phyloP scores from a whole-genome alignment of 2,888 invertebrate species.

The Lasioglossum morio region DNA sequence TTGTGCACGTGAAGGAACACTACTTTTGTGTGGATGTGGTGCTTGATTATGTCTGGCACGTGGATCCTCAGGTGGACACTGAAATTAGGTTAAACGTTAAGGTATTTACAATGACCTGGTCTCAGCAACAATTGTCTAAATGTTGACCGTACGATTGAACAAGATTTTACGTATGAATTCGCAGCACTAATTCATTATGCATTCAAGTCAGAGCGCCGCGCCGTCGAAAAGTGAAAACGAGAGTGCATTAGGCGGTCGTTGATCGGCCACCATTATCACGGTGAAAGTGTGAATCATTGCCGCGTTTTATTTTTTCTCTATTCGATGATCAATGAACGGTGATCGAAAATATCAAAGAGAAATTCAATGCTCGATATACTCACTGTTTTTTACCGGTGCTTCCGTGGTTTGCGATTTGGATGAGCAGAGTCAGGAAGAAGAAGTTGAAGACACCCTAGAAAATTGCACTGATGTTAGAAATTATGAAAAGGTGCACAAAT shows the following conservation, averaged over 20 bases:
- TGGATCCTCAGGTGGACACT: slow-evolving; percentile 87
- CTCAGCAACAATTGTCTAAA: background rate
- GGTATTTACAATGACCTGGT: background rate
- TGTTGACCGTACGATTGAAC: too few relatives aligned
- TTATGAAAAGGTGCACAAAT: background rate
- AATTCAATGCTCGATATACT: slow-evolving; percentile 58
- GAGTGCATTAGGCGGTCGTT: slow-evolving; percentile 32
- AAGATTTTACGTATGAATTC: background rate
- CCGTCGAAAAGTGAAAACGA: slow-evolving; percentile 26
- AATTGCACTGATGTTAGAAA: background rate
- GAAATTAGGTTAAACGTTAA: slow-evolving; percentile 61
- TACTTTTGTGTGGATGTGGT: slow-evolving; percentile 87
- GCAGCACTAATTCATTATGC: background rate
- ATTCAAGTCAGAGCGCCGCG: background rate
- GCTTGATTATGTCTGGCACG: slow-evolving; percentile 87
- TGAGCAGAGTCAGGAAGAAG: slow-evolving; percentile 65
- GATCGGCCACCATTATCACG: slow-evolving; percentile 28
- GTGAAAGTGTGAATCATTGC: slow-evolving; percentile 50
- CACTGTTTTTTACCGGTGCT: slow-evolving; percentile 74
- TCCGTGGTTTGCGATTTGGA: slow-evolving; percentile 59
- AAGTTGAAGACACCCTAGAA: slow-evolving; percentile 67
- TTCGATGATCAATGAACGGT: background rate
- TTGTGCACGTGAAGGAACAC: slow-evolving; percentile 86
- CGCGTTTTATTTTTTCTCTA: background rate
- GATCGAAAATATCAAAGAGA: background rate